Evolutionary conservation across 2,888 invertebrate genomes (phyloP), one percentile per base, ranked within the genome.

Genomic region (Anaspis maculata): DNA sequence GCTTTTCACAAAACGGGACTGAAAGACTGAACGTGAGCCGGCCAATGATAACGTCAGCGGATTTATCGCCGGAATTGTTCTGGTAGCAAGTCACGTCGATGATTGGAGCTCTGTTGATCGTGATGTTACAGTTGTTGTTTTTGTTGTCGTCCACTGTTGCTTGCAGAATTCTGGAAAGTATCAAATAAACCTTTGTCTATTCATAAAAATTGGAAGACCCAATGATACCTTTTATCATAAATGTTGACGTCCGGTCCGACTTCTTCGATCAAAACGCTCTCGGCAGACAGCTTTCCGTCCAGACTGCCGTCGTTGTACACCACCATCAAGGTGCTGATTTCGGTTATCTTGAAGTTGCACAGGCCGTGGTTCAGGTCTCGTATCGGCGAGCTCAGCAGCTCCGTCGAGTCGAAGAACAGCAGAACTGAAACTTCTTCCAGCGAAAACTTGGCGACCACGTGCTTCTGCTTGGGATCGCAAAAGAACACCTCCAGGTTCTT

Each of bases 401-500:
- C 84, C 34, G 83, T 83, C 45, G 79, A 75, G 54, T 84, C 84
- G 12, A 77, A 76, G 61, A 81, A 84, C 1, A 86, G 64, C 46
- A 76, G 74, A 2, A 86, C 48, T 45, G 77, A 76, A n/a, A 83
- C 47, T 15, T 83, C 82, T 42, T 86, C 85, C 14, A 85, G 60
- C 1, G 72, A 70, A 34, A 82, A 71, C 45, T 78, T 76, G 3
- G 75, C 57, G 2, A 70, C 64, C 1, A 75, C 66, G 51, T 77
- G 76, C 43, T 76, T 77, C 36, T 74, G 70, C 25, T 77, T 68
- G 1, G 77, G 76, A 45, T 81, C 79, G 27, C 77, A 77, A 47
- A 85, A 76, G 59, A 85, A 85, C 2, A 79, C 82, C 61, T 84
- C 81, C 1, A 85, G 59, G 48, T 77, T 81, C 50, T 75, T 76